phyloP scores from a whole-genome alignment of 2,888 invertebrate species.

The Drosophila longiperda region DNA sequence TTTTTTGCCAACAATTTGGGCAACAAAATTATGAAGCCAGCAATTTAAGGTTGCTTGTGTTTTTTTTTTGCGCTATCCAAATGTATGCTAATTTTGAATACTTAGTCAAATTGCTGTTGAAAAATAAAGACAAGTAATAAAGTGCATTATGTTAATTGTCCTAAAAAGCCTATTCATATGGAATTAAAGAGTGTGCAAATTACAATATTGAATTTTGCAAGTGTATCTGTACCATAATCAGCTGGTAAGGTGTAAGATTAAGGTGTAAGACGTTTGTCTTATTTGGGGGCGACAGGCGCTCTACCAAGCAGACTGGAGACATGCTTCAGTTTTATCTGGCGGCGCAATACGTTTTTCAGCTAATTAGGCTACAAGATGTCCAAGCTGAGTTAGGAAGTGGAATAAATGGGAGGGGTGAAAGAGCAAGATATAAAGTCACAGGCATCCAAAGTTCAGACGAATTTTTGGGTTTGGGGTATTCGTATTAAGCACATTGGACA shows the following conservation, averaged over 20 bases:
- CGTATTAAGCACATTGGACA: constrained; percentile 73
- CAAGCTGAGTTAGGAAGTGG: neutral
- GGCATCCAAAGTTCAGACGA: constrained; percentile 66
- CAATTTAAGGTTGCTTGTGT: constrained; percentile 37
- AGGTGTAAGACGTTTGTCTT: constrained; percentile 62
- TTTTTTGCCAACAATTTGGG: constrained; percentile 20
- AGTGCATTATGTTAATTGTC: constrained; percentile 51
- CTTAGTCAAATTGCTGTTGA: constrained; percentile 25
- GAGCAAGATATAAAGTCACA: constrained; percentile 17
- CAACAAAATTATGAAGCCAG: constrained; percentile 61
- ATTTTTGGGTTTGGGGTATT: constrained; percentile 69
- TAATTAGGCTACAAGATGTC: constrained; percentile 72
- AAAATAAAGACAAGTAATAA: constrained; percentile 60
- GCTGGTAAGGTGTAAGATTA: constrained; percentile 49
- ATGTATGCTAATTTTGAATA: constrained; percentile 65
- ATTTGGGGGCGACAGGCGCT: constrained; percentile 37
- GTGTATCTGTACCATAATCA: constrained; percentile 16
- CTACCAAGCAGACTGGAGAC: neutral
- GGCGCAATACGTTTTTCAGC: constrained; percentile 64
- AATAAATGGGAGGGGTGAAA: neutral
- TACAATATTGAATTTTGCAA: constrained; percentile 7
- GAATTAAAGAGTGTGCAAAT: constrained; percentile 23
- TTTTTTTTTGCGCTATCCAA: constrained; percentile 21
- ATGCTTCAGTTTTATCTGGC: constrained; percentile 32
- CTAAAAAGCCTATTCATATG: constrained; percentile 61